Conservation (phyloP, 2,888 invertebrate species). For the Crioceris asparagi region DNA sequence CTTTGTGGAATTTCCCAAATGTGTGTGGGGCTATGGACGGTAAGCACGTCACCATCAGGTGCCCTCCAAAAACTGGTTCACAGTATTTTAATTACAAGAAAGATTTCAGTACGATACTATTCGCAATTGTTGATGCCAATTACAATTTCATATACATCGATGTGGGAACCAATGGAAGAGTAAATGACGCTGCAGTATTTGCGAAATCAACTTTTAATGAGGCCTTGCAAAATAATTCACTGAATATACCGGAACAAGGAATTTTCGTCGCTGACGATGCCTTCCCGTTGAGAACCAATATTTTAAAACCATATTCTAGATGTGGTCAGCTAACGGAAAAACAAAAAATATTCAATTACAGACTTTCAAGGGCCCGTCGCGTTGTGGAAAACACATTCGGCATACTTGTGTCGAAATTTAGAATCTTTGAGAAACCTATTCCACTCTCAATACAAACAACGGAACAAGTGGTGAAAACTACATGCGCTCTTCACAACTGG, state of each 20-base stretch:
- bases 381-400: slow-evolving; percentile 21
- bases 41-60: slow-evolving; percentile 16
- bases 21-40: slow-evolving; percentile 7
- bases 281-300: slow-evolving; percentile 17
- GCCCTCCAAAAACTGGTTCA: slow-evolving; percentile 2
- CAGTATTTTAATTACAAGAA: slow-evolving; percentile 5
- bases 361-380: slow-evolving; percentile 18
- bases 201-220: slow-evolving; percentile 7
- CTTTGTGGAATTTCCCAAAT: slow-evolving; percentile 15
- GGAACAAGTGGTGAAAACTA: slow-evolving; percentile 8
- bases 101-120: slow-evolving; percentile 5
- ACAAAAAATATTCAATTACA: slow-evolving; percentile 17
- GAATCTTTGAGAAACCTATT: slow-evolving; percentile 16
- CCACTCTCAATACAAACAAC: slow-evolving; percentile 3
- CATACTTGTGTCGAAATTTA: slow-evolving; percentile 17
- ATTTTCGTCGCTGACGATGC: slow-evolving; percentile 15
- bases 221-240: slow-evolving; percentile 9
- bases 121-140: slow-evolving; percentile 8
- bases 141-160: slow-evolving; percentile 6
- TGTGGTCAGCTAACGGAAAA: not conserved
- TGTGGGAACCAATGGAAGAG: slow-evolving; percentile 8
- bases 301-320: slow-evolving; percentile 3
- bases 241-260: slow-evolving; percentile 3
- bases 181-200: slow-evolving; percentile 7
- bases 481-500: slow-evolving; percentile 3